Conservation (phyloP, 2,888 invertebrate species). For the Dasysyrphus albostriatus region DNA sequence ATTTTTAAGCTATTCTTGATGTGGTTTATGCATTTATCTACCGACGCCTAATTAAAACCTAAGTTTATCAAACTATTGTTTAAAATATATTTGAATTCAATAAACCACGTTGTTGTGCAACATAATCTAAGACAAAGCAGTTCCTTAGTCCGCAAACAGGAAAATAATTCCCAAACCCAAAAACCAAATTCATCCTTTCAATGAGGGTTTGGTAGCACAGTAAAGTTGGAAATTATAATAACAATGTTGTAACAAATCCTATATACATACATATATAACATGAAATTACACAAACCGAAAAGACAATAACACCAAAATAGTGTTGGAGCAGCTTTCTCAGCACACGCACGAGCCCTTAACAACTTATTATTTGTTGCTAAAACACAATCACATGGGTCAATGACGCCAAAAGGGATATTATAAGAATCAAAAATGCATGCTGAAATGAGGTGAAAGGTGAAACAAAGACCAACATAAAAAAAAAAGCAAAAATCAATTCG, state of each 20-base stretch:
- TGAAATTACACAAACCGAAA: conserved; percentile 8
- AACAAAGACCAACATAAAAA: background rate
- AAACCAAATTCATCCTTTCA: conserved; percentile 33
- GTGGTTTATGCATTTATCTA: too few relatives aligned
- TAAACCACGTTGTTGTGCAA: background rate
- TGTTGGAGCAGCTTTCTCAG: background rate
- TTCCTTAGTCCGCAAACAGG: background rate
- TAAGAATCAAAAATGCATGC: conserved; percentile 21
- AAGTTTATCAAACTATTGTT: too few relatives aligned
- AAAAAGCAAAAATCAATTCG: conserved; percentile 23
- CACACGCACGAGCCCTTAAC: background rate
- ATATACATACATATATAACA: background rate
- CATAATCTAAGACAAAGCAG: background rate
- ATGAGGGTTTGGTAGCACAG: conserved; percentile 34
- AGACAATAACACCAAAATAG: conserved; percentile 1
- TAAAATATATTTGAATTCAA: too few relatives aligned
- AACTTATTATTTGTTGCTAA: background rate
- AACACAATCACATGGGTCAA: conserved; percentile 18
- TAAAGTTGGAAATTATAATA: conserved; percentile 3
- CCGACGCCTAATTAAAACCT: too few relatives aligned
- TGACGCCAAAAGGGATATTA: conserved; percentile 1
- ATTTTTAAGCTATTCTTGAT: too few relatives aligned
- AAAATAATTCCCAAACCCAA: conserved; percentile 1
- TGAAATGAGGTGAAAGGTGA: background rate
- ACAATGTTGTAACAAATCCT: conserved; percentile 21